Base-by-base conservation (phyloP, 2,888 invertebrate genomes). In the Acleris laterana region DNA sequence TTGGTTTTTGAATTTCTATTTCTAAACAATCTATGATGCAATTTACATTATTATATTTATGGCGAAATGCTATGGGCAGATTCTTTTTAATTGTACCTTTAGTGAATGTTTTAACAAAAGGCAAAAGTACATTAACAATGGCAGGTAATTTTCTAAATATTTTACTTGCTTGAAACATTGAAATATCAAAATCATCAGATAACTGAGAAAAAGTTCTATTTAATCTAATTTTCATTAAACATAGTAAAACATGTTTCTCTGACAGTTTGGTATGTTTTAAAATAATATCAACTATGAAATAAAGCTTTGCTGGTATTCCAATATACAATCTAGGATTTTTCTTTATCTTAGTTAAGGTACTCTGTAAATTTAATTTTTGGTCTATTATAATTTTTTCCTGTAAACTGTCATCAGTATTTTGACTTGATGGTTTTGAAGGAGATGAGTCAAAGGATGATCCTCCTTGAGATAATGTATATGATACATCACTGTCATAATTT, bases 11-110 rank as follows among this genome's bases (percentile, higher is more conserved):
- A 38, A 79, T 74, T 70, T 77, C 70, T 44, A 77, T 76, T 71
- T 80, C 76, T 20, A 79, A 69, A 63, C 77, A 79, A 58, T 80
- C 77, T 50, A 78, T 74, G 22, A 80, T 77, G 25, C 69, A 70
- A 32, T 64, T 64, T 7, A 75, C 72, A 17, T 67, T 63, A 44
- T 48, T 19, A 64, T 71, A 77, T 48, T 69, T 62, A 17, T 52
- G 52, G 60, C 73, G 48, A 70, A 76, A 75, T 7, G 75, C 50
- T 46, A 70, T 68, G 22, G 76, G 76, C 16, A 76, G 58, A 9
- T 61, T 55, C 20, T 56, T 49, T 65, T 68, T 71, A 49, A 72
- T 67, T 20, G 53, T 49, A 7, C 53, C 53, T 44, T 53, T 59
- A 46, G 19, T 25, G 53, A 57, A 50, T 48, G 42, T 16, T 46